Evolutionary conservation across 2,113 vertebrate genomes (phyloP).

Genomic region (Myiagra hebetior): DNA sequence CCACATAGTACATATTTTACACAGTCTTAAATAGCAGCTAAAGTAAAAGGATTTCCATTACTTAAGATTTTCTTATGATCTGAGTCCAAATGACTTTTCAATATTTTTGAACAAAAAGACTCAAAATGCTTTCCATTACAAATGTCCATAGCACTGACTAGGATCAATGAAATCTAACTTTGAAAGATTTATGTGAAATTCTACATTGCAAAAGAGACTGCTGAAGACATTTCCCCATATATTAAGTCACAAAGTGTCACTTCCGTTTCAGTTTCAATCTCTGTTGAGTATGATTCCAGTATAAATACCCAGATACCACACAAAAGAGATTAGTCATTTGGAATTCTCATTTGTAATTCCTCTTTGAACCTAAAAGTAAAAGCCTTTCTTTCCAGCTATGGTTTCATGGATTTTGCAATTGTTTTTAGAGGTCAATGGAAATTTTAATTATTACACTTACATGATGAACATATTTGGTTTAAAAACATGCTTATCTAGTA

Average conservation of each 20-base stretch:
- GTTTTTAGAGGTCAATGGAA: neutral
- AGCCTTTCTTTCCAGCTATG: neutral
- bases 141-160: neutral
- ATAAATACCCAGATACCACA: neutral
- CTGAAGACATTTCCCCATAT: neutral
- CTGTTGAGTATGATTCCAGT: neutral
- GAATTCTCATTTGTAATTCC: neutral
- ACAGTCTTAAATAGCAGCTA: neutral
- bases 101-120: neutral
- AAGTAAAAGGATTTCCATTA: neutral
- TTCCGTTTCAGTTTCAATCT: neutral
- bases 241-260: neutral
- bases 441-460: neutral
- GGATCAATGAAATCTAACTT: neutral
- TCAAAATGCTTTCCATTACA: neutral
- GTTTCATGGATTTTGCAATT: neutral
- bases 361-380: neutral
- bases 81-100: neutral
- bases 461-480: neutral
- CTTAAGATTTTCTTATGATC: neutral
- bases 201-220: neutral
- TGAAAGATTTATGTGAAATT: neutral
- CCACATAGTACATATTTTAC: neutral
- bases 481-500: neutral
- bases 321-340: neutral